These are phyloP conservation scores for Manduca sexta DNA, from an alignment of 1,140 invertebrate genomes.

Conservation along the genomic window DNA sequence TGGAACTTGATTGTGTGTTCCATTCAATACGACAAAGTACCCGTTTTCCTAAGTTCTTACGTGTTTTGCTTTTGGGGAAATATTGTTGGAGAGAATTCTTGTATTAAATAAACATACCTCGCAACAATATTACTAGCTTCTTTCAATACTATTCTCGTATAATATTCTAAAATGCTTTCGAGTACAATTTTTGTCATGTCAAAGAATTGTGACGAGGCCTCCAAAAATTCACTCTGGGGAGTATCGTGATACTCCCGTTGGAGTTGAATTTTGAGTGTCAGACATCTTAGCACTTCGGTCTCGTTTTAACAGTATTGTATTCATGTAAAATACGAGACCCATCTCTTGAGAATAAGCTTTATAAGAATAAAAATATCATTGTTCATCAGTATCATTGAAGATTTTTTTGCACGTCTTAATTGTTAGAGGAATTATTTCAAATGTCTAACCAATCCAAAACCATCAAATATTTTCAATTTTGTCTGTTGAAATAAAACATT, in stretches of 20 bases:
- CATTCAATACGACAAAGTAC: constrained; percentile 13
- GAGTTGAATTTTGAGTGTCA: constrained; percentile 34
- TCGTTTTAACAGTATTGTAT: constrained; percentile 20
- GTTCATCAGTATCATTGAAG: too few species aligned
- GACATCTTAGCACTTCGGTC: constrained; percentile 24
- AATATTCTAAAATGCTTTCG: constrained; percentile 26
- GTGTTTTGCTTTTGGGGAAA: too few species aligned
- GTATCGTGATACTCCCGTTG: constrained; percentile 19
- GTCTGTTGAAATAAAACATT: too few species aligned
- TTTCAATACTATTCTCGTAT: constrained; percentile 1
- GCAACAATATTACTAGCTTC: not conserved
- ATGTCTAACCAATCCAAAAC: too few species aligned
- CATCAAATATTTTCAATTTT: too few species aligned
- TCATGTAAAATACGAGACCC: constrained; percentile 5
- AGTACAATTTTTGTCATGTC: constrained; percentile 27
- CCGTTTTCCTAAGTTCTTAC: too few species aligned
- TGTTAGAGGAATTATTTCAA: too few species aligned
- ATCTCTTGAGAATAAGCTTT: not conserved
- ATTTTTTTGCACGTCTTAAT: too few species aligned
- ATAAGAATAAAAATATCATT: not conserved
- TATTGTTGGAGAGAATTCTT: not conserved
- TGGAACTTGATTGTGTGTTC: constrained; percentile 22
- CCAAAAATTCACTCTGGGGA: constrained; percentile 33
- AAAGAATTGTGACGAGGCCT: constrained; percentile 27
- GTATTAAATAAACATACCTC: not conserved